Percentiles rank a stretch among this genome's conserved stretches.
Evolutionary conservation across 2,113 vertebrate species (phyloP).

Genomic region (Choloepus hoffmanni): DNA sequence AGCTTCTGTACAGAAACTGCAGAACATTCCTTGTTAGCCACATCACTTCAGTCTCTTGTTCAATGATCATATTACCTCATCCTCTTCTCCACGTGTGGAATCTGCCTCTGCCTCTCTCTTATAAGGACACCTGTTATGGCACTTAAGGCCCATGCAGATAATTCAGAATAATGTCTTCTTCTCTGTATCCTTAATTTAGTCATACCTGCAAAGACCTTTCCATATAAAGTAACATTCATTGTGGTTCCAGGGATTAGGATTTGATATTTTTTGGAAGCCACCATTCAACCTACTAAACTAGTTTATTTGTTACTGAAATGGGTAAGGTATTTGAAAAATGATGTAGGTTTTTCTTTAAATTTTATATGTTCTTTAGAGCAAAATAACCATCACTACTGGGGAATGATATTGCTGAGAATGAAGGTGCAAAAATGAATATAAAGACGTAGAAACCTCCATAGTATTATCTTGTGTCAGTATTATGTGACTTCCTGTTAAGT

Average conservation of each 20-base stretch:
- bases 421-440: background rate
- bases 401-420: background rate
- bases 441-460: background rate
- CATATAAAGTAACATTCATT: background rate
- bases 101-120: background rate
- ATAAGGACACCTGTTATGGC: background rate
- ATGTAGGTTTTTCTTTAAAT: slow-evolving; percentile 32
- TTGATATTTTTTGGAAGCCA: background rate
- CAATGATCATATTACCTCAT: accelerated
- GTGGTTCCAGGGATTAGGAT: background rate
- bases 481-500: background rate
- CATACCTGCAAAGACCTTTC: background rate
- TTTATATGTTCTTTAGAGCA: background rate
- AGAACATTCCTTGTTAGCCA: background rate
- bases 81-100: background rate
- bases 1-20: background rate
- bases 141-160: background rate
- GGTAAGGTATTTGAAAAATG: background rate
- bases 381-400: background rate
- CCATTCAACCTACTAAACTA: background rate
- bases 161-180: background rate
- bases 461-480: background rate
- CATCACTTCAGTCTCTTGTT: background rate
- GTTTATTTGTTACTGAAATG: background rate
- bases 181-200: background rate